A percentile compares a stretch with the other conserved stretches of the same genome.
phyloP scores from a whole-genome alignment of 2,888 invertebrate species.

The Cyrtodaria siliqua region DNA sequence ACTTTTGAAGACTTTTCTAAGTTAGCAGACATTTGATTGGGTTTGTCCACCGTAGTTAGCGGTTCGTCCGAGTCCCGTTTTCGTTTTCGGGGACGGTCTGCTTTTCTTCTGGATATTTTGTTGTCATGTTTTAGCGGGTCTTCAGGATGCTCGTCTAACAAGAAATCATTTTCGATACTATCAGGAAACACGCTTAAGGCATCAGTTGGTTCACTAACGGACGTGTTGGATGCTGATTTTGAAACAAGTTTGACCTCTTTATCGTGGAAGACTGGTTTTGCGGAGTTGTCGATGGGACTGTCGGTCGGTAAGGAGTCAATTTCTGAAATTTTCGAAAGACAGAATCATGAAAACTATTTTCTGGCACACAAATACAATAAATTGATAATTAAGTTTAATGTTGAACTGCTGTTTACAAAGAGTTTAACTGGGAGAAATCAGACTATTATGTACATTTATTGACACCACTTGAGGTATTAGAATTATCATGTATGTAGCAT shows the following conservation, averaged over 20 bases:
- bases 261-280: too few relatives aligned
- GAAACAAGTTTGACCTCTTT: too few relatives aligned
- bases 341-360: too few relatives aligned
- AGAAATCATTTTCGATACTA: slow-evolving; percentile 27
- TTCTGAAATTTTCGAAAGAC: too few relatives aligned
- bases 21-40: neutral
- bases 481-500: too few relatives aligned
- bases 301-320: neutral
- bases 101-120: slow-evolving; percentile 84
- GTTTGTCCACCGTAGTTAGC: neutral
- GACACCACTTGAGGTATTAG: too few relatives aligned
- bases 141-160: slow-evolving; percentile 43
- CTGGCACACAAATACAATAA: too few relatives aligned
- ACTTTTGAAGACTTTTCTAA: neutral
- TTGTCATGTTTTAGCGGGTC: slow-evolving; percentile 65
- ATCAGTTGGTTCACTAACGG: neutral
- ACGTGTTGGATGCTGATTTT: too few relatives aligned
- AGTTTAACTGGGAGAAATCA: too few relatives aligned
- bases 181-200: slow-evolving; percentile 16
- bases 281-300: neutral
- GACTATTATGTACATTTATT: too few relatives aligned
- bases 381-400: too few relatives aligned
- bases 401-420: too few relatives aligned
- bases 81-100: slow-evolving; percentile 83
- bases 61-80: slow-evolving; percentile 70